Evolutionary conservation across 2,888 invertebrate genomes (phyloP), one percentile per base, ranked within the genome.

Genomic region (Argynnis bischoffii): DNA sequence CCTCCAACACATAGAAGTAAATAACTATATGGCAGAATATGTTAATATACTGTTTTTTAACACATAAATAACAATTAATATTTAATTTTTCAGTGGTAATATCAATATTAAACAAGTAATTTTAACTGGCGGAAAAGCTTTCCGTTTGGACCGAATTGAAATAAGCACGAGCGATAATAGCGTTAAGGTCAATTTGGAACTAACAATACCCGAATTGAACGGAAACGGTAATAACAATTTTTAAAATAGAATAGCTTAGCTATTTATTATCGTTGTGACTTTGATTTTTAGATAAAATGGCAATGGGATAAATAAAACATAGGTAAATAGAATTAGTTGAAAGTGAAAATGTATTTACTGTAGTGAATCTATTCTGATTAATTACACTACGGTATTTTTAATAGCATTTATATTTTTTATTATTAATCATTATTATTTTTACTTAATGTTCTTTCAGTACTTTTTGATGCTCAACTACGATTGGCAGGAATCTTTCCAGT

Each of bases 141-240:
- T 55, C 5, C 8, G 3, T 26, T 55, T 55, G 8, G 50, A 35
- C 4, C 14, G 13, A 50, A 35, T 61, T 8, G 61, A 61, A 51
- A 51, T 74, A 55, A 69, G 72, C n/a, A 35, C 67, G 66, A 66
- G 72, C n/a, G 21, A 69, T 64, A 64, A 67, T 14, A 67, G 55
- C 5, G 53, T 66, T 35, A 72, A 73, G 71, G 41, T 61, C 6
- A 73, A 75, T 64, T 69, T 69, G 47, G 63, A 56, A 53, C 35
- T 75, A 6, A 57, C 51, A 5, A n/a, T 75, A 54, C 73, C 71
- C 16, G 5, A 18, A 8, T 55, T 74, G 18, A 35, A 59, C 8
- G 64, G 55, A 46, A 31, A 63, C 21, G 69, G 74, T 74, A 72
- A 41, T 8, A 41, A 11, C 11, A 8, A 11, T 8, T 41, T 41